Conservation (phyloP, 2,888 invertebrate genomes). For the Apamea monoglypha region DNA sequence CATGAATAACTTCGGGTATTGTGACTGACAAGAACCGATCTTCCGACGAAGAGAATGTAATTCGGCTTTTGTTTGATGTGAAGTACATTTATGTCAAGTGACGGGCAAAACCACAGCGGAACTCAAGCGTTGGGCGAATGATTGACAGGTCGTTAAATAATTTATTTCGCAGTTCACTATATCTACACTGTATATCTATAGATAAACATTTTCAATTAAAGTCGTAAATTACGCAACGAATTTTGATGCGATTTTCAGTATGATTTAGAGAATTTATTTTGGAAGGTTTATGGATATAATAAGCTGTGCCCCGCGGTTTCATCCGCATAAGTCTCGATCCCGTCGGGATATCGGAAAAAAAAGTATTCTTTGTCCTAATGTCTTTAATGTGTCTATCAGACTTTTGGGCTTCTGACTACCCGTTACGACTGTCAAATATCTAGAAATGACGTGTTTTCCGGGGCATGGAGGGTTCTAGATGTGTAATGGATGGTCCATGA, state of each 20-base stretch:
- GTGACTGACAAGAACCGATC: neutral
- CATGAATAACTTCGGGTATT: neutral
- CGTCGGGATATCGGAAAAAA: no score
- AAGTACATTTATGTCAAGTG: slow-evolving; percentile 38
- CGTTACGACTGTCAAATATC: no score
- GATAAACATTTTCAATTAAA: neutral
- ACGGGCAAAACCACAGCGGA: slow-evolving; percentile 33
- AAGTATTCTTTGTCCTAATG: no score
- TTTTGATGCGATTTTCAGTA: neutral
- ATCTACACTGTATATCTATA: neutral
- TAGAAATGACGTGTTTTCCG: no score
- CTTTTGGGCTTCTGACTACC: no score
- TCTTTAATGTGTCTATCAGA: no score
- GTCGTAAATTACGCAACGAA: neutral
- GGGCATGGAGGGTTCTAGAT: no score
- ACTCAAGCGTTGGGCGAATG: neutral
- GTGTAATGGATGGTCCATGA: no score
- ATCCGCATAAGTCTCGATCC: no score
- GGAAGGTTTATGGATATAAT: neutral
- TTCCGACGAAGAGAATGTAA: slow-evolving; percentile 41
- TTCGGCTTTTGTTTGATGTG: slow-evolving; percentile 14
- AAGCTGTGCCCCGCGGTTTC: no score
- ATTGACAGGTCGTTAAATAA: slow-evolving; percentile 31
- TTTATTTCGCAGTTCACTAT: neutral
- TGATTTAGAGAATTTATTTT: no score